Evolutionary conservation across 2,888 invertebrate genomes (phyloP), one percentile per base, ranked within the genome.

Genomic region (Ephialtes manifestator): DNA sequence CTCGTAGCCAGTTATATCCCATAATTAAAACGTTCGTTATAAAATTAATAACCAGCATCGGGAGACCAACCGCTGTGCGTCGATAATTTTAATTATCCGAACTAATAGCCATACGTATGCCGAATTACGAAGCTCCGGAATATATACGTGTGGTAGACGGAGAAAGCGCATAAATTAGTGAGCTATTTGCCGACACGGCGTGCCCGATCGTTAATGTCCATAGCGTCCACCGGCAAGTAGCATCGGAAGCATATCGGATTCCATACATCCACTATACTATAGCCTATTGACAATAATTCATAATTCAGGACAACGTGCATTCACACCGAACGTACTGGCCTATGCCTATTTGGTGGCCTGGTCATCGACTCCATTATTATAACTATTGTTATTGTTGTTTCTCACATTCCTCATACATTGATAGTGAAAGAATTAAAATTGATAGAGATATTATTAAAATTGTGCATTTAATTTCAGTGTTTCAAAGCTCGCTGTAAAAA

Each of bases 61-160:
- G 65, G n/a, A 51, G 20, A 28, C 18, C 15, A 55, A 74, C 28
- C 53, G 39, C 81, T 81, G 72, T 68, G 76, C 20, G 58, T 20
- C 78, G 81, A 83, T 87, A 87, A 87, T 89, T 88, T 89, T 88
- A 89, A 90, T 90, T 87, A 88, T 88, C 68, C 71, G 81, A 67
- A 83, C 86, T 87, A 88, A 89, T 87, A 87, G 86, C 77, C 63
- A 63, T 53, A 39, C 10, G 20, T 43, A 67, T 28, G 18, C 81
- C 83, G 68, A 86, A 86, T 85, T 88, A 75, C 65, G 77, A 74
- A 81, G 68, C 55, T 78, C 24, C 68, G 55, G n/a, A 31, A 72
- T 67, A 67, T 20, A 76, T 77, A 60, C 60, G 51, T 63, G 53
- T 20, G 78, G 82, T 76, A 55, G 58, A 81, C 71, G 39, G 74